Evolutionary conservation across 1,140 invertebrate genomes (phyloP), one percentile per base, ranked within the genome.

Genomic region (Papilio xuthus): DNA sequence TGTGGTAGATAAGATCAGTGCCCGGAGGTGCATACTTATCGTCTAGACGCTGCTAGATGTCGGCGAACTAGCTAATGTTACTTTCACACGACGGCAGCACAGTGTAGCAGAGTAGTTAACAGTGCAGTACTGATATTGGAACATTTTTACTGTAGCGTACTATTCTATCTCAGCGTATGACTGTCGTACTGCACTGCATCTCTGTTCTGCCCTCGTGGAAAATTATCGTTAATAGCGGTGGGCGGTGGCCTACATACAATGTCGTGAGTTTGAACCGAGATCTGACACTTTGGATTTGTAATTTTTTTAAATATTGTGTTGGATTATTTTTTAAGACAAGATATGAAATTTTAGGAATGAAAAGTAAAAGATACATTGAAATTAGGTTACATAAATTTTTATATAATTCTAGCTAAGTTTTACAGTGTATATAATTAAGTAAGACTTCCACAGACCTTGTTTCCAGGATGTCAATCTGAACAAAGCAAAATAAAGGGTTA

Each of bases 211-310:
- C 50, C n/a, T 53, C 50, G 50, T 53, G 50, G n/a, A 18, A 53
- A 20, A 53, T 2, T n/a, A 76, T 42, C 72, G 75, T 79, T 88
- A 88, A 88, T 85, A 83, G 83, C 85, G 82, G 87, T 87, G 86
- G 85, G 85, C 86, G 85, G 80, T 80, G 82, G 80, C 84, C 82
- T 80, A 85, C 81, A 86, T 87, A 80, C 85, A 81, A 86, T 81
- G 85, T 86, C 85, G 85, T 86, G 81, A 81, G 77, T 79, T 50
- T 50, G 80, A 83, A 81, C 80, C 78, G 75, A 37, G 28, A 20
- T 70, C 32, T 63, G 67, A 47, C 41, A 23, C 60, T 67, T 67
- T 15, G 18, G 18, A 41, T 60, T 53, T 70, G 56, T 71, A 77
- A 32, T 72, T 41, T 77, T 70, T 77, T 79, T 37, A 41, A 72